A percentile compares a stretch with the other conserved stretches of the same genome.
Conservation (phyloP, 2,888 invertebrate species). For the Pachliopta kotzebuea region DNA sequence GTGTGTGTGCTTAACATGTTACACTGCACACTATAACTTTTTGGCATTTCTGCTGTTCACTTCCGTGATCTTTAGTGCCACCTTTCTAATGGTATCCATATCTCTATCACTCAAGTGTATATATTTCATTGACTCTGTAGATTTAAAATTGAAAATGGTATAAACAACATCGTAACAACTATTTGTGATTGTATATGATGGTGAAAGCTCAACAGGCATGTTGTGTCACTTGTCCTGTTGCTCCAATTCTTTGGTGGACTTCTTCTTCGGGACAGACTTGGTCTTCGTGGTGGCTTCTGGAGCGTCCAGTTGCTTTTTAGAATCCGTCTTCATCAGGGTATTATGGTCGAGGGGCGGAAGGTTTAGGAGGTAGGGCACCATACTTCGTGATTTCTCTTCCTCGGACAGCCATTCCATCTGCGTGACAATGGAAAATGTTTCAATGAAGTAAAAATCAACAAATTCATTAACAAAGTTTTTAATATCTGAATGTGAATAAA, state of each 20-base stretch:
- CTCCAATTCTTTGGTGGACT: conserved; percentile 46
- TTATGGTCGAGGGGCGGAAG: conserved; percentile 57
- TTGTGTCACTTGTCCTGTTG: conserved; percentile 62
- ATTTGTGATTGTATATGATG: conserved; percentile 40
- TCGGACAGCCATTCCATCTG: conserved; percentile 75
- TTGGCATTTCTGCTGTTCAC: neutral
- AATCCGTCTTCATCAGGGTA: conserved; percentile 33
- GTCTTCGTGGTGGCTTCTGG: conserved; percentile 33
- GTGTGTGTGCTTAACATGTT: neutral
- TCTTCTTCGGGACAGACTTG: conserved; percentile 39
- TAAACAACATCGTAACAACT: conserved; percentile 55
- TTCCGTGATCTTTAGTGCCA: conserved; percentile 1
- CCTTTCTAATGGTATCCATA: conserved; percentile 13
- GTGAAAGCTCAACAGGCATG: conserved; percentile 36
- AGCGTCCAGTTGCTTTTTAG: conserved; percentile 37
- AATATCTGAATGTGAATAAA: no score
- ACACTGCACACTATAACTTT: neutral
- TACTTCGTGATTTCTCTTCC: conserved; percentile 70
- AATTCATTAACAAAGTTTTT: no score
- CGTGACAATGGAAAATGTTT: neutral
- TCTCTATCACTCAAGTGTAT: conserved; percentile 18
- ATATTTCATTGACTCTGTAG: neutral
- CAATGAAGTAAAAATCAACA: neutral
- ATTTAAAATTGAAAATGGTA: conserved; percentile 25
- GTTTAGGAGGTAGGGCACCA: conserved; percentile 72